Base-by-base conservation (phyloP, 2,888 invertebrate species). In the Oeneis ivallda region DNA sequence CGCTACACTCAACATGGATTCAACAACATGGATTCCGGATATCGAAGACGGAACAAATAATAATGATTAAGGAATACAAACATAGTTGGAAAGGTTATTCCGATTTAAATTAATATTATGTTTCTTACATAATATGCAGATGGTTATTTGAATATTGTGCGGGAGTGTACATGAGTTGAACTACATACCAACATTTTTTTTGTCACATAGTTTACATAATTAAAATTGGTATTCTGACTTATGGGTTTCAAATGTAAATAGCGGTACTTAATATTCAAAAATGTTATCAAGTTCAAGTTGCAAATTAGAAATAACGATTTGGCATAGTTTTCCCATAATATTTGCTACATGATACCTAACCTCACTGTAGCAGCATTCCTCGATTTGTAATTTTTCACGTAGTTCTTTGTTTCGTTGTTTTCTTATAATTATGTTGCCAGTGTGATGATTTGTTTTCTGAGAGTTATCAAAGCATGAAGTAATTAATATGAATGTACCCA, bases 361-460 rank as follows among this genome's bases (percentile, higher is more conserved):
- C 67, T 62, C 73, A 75, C 72, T 65, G 56, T 62, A 72, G 71
- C 73, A 71, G 70, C 72, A 64, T 68, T 69, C 45, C 56, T 32
- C 49, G 50, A 64, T 54, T 58, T 64, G 58, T 63, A 66, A 71
- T 64, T 59, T 62, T 72, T 67, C 58, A 39, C 57, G 53, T 65
- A 66, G 56, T 53, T 70, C 66, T 63, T 72, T 73, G 73, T 67
- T 69, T 69, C 74, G 63, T 75, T 68, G 72, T 72, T 71, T 72
- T 70, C 69, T 71, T 53, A 37, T 32, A 37, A 19, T 69, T 71
- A 59, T 63, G 73, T 74, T 73, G 63, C 61, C 47, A 69, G 70
- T 70, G 70, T 69, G 13, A n/a, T 61, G 47, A 52, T 15, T 61
- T 47, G 68, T 72, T 52, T 72, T 66, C 70, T 63, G 71, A 71